phyloP scores from a whole-genome alignment of 92 coral and sea anemone species.

The Heteractis magnifica region DNA sequence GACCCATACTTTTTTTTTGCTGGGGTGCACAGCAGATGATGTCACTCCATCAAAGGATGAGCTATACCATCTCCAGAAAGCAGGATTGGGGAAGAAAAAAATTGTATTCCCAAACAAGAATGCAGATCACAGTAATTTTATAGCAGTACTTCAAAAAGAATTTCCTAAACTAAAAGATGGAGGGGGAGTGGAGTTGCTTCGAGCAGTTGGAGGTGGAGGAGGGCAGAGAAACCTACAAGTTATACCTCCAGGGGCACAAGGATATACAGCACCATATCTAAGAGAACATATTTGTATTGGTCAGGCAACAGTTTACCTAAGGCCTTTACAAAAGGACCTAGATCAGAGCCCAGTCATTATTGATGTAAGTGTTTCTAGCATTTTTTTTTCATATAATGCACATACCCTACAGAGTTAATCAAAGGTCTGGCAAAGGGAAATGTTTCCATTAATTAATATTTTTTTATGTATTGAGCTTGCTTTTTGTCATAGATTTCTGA shows the following conservation, averaged over 20 bases:
- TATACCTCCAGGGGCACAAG: slow-evolving; percentile 12
- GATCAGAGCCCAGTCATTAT: slow-evolving; percentile 22
- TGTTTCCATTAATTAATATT: background rate
- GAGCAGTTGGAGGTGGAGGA: slow-evolving; percentile 35
- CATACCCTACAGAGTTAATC: background rate
- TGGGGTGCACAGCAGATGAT: slow-evolving; percentile 23
- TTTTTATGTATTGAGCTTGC: background rate
- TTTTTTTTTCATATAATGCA: background rate
- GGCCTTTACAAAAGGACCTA: slow-evolving; percentile 37
- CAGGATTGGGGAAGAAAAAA: slow-evolving; percentile 31
- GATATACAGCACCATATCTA: slow-evolving; percentile 34
- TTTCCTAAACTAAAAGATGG: slow-evolving; percentile 18
- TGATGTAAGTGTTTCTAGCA: slow-evolving; percentile 33
- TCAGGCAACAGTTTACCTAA: slow-evolving; percentile 26
- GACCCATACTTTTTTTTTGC: slow-evolving; percentile 28
- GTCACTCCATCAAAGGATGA: slow-evolving; percentile 22
- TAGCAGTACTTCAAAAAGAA: slow-evolving; percentile 19
- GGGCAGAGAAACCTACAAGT: slow-evolving; percentile 23
- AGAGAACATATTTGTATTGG: slow-evolving; percentile 23
- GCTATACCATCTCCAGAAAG: slow-evolving; percentile 34
- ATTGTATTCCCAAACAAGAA: slow-evolving; percentile 40
- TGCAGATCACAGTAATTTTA: slow-evolving; percentile 23
- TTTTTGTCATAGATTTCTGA: slow-evolving; percentile 15
- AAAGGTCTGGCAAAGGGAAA: background rate
- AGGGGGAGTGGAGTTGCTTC: slow-evolving; percentile 34